Conservation (phyloP, 2,113 vertebrate genomes). For the Pterophyllum scalare region DNA sequence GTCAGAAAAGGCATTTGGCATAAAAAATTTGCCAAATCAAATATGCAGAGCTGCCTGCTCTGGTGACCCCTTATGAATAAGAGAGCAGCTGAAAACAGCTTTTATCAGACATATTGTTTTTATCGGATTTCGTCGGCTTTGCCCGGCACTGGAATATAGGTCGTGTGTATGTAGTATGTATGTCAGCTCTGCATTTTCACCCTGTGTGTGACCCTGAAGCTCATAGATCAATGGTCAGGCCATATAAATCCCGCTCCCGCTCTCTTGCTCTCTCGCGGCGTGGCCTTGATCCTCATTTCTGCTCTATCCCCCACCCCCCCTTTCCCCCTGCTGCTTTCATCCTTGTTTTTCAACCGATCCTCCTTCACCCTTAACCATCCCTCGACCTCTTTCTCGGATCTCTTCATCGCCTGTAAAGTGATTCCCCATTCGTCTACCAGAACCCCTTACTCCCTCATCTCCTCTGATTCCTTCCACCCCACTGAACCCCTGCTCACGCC, state of each 20-base stretch:
- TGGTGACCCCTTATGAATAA: neutral
- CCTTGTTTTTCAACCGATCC: slow-evolving; percentile 29
- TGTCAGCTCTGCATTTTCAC: slow-evolving; percentile 30
- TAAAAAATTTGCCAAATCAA: neutral
- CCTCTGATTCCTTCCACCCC: slow-evolving; percentile 24
- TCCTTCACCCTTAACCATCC: slow-evolving; percentile 20
- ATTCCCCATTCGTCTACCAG: slow-evolving; percentile 20
- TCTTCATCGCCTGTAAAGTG: slow-evolving; percentile 37
- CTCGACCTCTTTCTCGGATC: slow-evolving; percentile 38
- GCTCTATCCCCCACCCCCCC: neutral
- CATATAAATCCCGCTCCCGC: slow-evolving; percentile 17
- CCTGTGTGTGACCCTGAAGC: slow-evolving; percentile 45
- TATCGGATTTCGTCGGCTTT: neutral
- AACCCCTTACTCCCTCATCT: slow-evolving; percentile 6
- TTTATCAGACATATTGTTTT: neutral
- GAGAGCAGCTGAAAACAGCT: neutral
- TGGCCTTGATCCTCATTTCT: slow-evolving; percentile 50
- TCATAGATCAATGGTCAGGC: slow-evolving; percentile 33
- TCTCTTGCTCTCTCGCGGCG: neutral
- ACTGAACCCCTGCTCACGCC: neutral
- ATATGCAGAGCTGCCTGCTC: neutral
- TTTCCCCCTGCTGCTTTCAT: slow-evolving; percentile 34
- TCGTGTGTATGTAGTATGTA: neutral
- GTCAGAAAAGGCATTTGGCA: neutral
- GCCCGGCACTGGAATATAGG: neutral